Conservation (phyloP, 1,140 invertebrate genomes). For the Copidosoma floridanum region DNA sequence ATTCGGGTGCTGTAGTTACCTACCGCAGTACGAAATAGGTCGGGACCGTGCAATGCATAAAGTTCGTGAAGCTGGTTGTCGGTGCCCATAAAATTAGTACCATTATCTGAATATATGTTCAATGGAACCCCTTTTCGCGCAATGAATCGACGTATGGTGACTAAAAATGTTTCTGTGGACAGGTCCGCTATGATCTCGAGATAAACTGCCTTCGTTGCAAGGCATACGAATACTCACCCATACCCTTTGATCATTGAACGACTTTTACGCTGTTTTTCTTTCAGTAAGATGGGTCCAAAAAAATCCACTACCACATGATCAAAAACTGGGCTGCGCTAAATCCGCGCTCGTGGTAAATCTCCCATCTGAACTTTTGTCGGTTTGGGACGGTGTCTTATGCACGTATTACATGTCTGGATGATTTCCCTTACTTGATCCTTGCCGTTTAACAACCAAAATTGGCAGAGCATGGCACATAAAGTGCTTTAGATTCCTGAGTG, state of each 20-base stretch:
- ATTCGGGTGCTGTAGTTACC: no score
- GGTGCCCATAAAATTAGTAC: neutral
- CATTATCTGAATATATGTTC: neutral
- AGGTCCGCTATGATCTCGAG: no score
- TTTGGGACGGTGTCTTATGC: conserved; percentile 9
- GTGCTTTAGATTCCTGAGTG: conserved; percentile 41
- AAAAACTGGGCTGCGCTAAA: conserved; percentile 1
- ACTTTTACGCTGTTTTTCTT: neutral
- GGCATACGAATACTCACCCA: neutral
- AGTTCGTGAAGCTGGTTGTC: neutral
- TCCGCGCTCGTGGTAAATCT: conserved; percentile 5
- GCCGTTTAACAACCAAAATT: conserved; percentile 33
- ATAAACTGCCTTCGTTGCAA: no score
- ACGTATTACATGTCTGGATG: conserved; percentile 15
- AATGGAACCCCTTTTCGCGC: no score
- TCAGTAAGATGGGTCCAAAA: neutral
- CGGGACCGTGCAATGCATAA: no score
- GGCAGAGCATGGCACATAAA: conserved; percentile 13
- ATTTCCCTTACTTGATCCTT: conserved; percentile 16
- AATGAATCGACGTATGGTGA: no score
- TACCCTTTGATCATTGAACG: neutral
- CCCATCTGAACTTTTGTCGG: conserved; percentile 23
- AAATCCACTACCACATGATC: conserved; percentile 10
- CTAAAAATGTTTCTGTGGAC: no score
- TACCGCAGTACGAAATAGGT: no score